Evolutionary conservation across 2,888 invertebrate species (phyloP), one percentile per base, ranked within the genome.

Genomic region (Physocephala rufipes): DNA sequence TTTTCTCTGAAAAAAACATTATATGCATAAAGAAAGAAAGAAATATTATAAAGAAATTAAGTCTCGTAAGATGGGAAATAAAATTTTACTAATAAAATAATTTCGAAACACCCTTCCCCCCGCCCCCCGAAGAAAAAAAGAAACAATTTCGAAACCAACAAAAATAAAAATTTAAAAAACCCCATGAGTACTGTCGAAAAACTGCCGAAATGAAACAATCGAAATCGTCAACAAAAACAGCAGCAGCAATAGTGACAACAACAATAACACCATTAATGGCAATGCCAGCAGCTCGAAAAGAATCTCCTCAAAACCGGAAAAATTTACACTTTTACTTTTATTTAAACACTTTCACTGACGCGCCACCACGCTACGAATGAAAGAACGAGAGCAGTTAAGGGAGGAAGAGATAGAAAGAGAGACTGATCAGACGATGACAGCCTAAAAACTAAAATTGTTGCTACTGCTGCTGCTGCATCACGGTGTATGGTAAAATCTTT

Each of bases 341-440:
- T 76, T 75, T 80, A 36, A n/a, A 80, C 79, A 82, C 83, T 83
- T 82, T 82, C 82, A 82, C 83, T 81, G 74, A 28, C n/a, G n/a
- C n/a, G n/a, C n/a, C n/a, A n/a, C n/a, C n/a, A n/a, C n/a, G 55
- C 24, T 21, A 9, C 13, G n/a, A 15, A 51, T 49, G 26, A 51
- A 47, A 28, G 16, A 65, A 28, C 2, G n/a, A 15, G 21, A 24
- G 16, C n/a, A 7, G 16, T 16, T 19, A n/a, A 63, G 26, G 26
- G 19, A 24, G 51, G 15, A 62, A 70, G 24, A 55, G 36, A 36
- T 4, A 36, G 36, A 36, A 4, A 9, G 9, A 4, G 36, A 36
- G 5, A 9, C 4, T 7, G 47, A 67, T 15, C 43, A 21, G 55
- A 67, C 19, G 24, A 53, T 19, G 55, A 19, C 66, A 21, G 30